Percentiles rank a stretch among this genome's conserved stretches.
phyloP scores from a whole-genome alignment of 2,797 vertebrate species.

The Apogon hyalosoma region DNA sequence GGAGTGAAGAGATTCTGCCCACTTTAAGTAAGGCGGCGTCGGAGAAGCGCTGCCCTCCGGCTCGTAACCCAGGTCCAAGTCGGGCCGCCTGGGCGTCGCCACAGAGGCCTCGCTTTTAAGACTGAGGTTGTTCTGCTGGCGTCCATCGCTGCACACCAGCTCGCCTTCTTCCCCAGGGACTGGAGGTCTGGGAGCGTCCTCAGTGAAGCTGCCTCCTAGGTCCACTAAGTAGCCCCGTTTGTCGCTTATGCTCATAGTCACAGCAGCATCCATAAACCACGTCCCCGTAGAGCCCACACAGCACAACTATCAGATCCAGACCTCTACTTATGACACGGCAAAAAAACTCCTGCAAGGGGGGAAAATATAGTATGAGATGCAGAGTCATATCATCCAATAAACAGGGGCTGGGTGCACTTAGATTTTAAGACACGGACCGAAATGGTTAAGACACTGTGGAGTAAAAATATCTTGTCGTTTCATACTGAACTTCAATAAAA shows the following conservation, averaged over 20 bases:
- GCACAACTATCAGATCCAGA: conserved; percentile 81
- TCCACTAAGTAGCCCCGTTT: conserved; percentile 90
- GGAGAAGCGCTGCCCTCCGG: conserved; percentile 97
- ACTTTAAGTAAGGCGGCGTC: conserved; percentile 96
- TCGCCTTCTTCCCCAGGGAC: conserved; percentile 98
- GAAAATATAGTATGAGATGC: conserved; percentile 56
- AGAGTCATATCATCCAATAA: conserved; percentile 44
- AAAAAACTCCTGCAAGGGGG: conserved; percentile 79
- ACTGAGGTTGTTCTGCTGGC: conserved; percentile 81
- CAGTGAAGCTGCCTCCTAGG: conserved; percentile 94
- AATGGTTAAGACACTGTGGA: too few species aligned
- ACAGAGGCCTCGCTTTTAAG: conserved; percentile 90
- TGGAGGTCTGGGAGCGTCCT: conserved; percentile 96
- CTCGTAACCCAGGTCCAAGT: conserved; percentile 97
- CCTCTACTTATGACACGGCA: conserved; percentile 76
- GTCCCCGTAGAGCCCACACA: conserved; percentile 76
- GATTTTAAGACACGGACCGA: too few species aligned
- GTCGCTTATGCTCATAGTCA: conserved; percentile 93
- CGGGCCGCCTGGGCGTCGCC: conserved; percentile 92
- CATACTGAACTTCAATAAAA: too few species aligned
- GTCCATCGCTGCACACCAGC: conserved; percentile 88
- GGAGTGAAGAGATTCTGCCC: conserved; percentile 97
- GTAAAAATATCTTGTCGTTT: too few species aligned
- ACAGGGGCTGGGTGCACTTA: conserved; percentile 2
- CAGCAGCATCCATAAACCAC: conserved; percentile 81